Base-by-base conservation (phyloP, 2,797 vertebrate genomes). In the Rhyacichthys aspro region DNA sequence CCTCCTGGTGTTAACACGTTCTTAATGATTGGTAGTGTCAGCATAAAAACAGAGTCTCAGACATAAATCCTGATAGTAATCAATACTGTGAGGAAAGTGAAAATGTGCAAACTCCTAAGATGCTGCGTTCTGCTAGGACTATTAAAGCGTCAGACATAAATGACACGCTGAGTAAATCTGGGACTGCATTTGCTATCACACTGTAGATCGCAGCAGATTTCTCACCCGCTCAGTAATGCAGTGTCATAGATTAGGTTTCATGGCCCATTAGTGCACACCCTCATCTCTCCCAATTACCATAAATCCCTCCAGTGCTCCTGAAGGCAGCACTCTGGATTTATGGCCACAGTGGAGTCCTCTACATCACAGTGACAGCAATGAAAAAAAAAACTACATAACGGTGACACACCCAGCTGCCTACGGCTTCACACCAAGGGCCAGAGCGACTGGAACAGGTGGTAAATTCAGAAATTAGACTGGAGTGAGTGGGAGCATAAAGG, bases 231-330 rank as follows among this genome's bases (percentile, higher is more conserved):
- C 72, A 45, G 75, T 83, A 64, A 85, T 56, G 71, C 72, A 36
- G 68, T 63, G 74, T 76, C 79, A 78, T 86, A 83, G 86, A 88
- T 91, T 84, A 85, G 71, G 74, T 87, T 90, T 90, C 83, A 77
- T 74, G 54, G 79, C 66, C 78, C 83, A 84, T 90, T 90, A 90
- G 73, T 43, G 62, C 78, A 62, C 57, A 47, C 77, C 65, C 67
- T 84, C 61, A 68, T 73, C 83, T 74, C 72, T 65, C 70, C 74
- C 74, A 83, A 79, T 86, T 78, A 84, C 74, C 76, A 83, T 88
- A 80, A 87, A 85, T 88, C 78, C 74, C 79, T 70, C 55, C 19
- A 41, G 80, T 34, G 5, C 53, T 79, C 61, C 81, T 70, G 62
- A 62, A 68, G 74, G 83, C 72, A 67, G 67, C 72, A 11, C 57